These are phyloP conservation scores for Xestoiulus laeticollis DNA, from an alignment of 2,888 invertebrate genomes.

Conservation along the genomic window DNA sequence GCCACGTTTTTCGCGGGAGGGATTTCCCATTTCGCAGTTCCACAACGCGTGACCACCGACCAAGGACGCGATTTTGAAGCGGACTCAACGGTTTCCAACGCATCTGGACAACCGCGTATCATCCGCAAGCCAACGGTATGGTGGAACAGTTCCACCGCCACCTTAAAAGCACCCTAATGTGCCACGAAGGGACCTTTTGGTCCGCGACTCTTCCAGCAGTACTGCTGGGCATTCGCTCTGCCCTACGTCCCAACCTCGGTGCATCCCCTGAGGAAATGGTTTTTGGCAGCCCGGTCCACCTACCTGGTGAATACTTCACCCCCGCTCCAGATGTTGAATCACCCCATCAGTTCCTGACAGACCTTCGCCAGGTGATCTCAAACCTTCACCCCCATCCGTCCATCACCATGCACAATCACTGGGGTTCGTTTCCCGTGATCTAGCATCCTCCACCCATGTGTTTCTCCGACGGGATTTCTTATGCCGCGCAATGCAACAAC, in stretches of 20 bases:
- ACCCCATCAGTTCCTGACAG: neutral
- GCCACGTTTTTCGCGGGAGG: constrained; percentile 56
- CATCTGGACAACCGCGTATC: constrained; percentile 57
- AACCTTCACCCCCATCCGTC: neutral
- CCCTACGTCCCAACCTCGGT: neutral
- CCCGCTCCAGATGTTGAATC: neutral
- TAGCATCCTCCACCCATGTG: neutral
- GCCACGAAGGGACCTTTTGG: neutral
- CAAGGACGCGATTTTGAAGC: constrained; percentile 57
- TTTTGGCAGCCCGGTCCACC: neutral
- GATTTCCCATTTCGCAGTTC: constrained; percentile 58
- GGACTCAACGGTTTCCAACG: too few relatives aligned
- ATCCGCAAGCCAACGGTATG: constrained; percentile 59
- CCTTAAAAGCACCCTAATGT: constrained; percentile 58
- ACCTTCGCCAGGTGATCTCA: neutral
- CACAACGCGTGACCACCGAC: constrained; percentile 58
- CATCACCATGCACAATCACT: neutral
- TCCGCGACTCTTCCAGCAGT: neutral
- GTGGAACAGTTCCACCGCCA: constrained; percentile 59
- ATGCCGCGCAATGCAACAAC: neutral
- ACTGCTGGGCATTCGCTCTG: constrained; percentile 15
- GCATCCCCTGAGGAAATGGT: neutral
- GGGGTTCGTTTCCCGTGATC: neutral
- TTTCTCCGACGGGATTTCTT: neutral
- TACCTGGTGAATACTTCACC: constrained; percentile 32